These are phyloP conservation scores for roundworm (Caenorhabditis elegans) DNA, from an alignment of 1,140 invertebrate genomes.

Conservation along the genomic window WBcel235 BX284605.5:11936001-11936500, in stretches of 20 bases:
- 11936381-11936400: conserved; percentile 24
- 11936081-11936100: not conserved
- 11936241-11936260: not conserved
- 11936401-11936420: conserved; percentile 33
- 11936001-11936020: not conserved
- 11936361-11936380: not conserved
- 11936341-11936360: conserved; percentile 16
- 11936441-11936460: conserved; percentile 34
- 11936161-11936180: conserved; percentile 8
- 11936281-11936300: no score
- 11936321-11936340: not conserved
- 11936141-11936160: conserved; percentile 28
- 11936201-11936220: not conserved
- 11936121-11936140: conserved; percentile 1
- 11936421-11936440: conserved; percentile 29
- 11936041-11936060: not conserved
- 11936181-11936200: conserved; percentile 22
- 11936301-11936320: not conserved
- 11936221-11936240: not conserved
- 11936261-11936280: no score
- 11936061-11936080: conserved; percentile 24
- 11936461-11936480: conserved; percentile 39
- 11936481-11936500: conserved; percentile 31
- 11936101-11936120: not conserved
- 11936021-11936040: not conserved